Evolutionary conservation across 2,113 vertebrate genomes (phyloP), one percentile per base, ranked within the genome.

Genomic region (Toxotes jaculatrix): DNA sequence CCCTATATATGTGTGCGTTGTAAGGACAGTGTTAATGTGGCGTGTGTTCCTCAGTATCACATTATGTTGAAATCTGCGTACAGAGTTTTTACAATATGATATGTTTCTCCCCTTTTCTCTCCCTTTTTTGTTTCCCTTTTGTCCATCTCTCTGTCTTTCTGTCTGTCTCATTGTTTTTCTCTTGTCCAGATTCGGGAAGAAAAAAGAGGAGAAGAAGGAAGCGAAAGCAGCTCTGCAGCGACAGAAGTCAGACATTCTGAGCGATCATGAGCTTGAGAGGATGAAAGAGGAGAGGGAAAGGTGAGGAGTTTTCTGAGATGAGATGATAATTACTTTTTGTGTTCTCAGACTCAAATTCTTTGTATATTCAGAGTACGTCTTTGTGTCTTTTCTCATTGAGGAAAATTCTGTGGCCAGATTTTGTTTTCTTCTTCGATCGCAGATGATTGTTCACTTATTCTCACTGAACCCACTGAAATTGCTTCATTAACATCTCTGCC

Each of bases 191-290:
- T 98, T 99, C 86, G 97, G 97, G 36, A 99, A 98, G 95, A 98
- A 96, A 89, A 99, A 97, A 80, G 97, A 99, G 11, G 97, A 97
- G 57, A 98, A 96, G 93, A 97, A 97, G 88, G 96, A 97, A 65
- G 95, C 95, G 57, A 98, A 97, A 82, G 79, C 88, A 1, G 87
- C 85, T 62, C 78, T 85, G 10, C 87, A 86, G 72, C 96, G 96
- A 85, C 96, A 94, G 27, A 94, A 93, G 57, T 92, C 93, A 0
- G 93, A 94, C n/a, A 10, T 89, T 3, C 94, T 96, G 73, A 96
- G 91, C 68, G 96, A 97, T 71, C 96, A 96, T 1, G 97, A 98
- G 78, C 82, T 97, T 61, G 96, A 96, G 92, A 96, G 95, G 88
- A 97, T 97, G 87, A 97, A 96, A 57, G 95, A 95, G 38, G 87